Conservation (phyloP, 2,113 vertebrate genomes). For the Cavia aperea region DNA sequence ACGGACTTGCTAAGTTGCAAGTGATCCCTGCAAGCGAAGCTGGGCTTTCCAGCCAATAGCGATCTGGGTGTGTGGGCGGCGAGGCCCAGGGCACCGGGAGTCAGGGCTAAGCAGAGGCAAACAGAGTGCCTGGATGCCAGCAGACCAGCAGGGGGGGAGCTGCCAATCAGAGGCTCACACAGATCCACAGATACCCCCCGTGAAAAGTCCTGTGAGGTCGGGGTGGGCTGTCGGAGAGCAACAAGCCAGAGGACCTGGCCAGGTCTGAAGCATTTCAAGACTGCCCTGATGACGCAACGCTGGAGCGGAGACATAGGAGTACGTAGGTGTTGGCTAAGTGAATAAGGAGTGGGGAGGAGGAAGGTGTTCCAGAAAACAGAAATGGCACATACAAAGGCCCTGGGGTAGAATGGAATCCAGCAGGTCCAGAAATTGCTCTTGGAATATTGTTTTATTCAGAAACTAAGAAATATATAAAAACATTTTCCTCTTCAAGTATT, state of each 20-base stretch:
- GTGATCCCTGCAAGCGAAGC: neutral
- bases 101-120: neutral
- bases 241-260: too few relatives aligned
- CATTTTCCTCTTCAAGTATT: too few relatives aligned
- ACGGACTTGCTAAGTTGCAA: neutral
- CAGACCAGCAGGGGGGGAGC: neutral
- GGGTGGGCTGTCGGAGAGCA: neutral
- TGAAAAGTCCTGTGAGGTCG: neutral
- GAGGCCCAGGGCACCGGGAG: neutral
- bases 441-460: neutral
- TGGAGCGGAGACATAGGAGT: neutral
- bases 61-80: neutral
- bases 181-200: fast-evolving
- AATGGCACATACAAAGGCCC: neutral
- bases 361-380: neutral
- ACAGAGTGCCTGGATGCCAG: neutral
- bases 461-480: neutral
- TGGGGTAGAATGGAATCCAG: neutral
- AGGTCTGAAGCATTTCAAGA: neutral
- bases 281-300: neutral
- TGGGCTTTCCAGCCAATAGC: neutral
- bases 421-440: neutral
- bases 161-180: neutral
- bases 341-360: neutral
- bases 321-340: neutral